A percentile compares a stretch with the other conserved stretches of the same genome.
These are phyloP conservation scores for Champsocephalus esox DNA, from an alignment of 2,797 vertebrate genomes.

Conservation along the genomic window DNA sequence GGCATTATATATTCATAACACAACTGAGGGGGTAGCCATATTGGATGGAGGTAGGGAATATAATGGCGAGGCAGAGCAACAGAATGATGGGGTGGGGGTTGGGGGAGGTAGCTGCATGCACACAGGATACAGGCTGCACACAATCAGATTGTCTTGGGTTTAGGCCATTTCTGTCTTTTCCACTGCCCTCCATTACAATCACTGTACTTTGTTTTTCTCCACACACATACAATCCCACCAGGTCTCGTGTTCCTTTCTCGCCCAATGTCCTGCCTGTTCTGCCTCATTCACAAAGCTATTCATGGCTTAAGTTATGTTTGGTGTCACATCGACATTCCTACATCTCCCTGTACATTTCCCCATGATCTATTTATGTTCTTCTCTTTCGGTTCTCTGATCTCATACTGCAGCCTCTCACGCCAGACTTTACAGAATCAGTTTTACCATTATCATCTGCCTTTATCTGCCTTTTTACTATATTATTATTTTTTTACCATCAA, in stretches of 20 bases:
- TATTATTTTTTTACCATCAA: slow-evolving; percentile 25
- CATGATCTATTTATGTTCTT: slow-evolving; percentile 59
- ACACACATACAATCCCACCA: slow-evolving; percentile 9
- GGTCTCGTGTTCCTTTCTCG: slow-evolving; percentile 1
- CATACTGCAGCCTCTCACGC: slow-evolving; percentile 21
- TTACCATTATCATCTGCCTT: slow-evolving; percentile 47
- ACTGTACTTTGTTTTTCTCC: not conserved
- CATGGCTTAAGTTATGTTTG: slow-evolving; percentile 12
- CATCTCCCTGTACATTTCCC: slow-evolving; percentile 57
- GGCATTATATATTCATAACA: slow-evolving; percentile 77
- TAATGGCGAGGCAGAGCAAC: slow-evolving; percentile 66
- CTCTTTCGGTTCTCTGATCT: slow-evolving; percentile 15
- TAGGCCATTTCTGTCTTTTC: slow-evolving; percentile 20
- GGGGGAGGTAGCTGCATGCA: slow-evolving; percentile 24
- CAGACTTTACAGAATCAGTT: slow-evolving; percentile 17
- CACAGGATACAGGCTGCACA: slow-evolving; percentile 37
- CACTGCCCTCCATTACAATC: slow-evolving; percentile 2
- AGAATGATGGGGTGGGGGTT: slow-evolving; percentile 63
- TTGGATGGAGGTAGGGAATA: slow-evolving; percentile 75
- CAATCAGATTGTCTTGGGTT: slow-evolving; percentile 32
- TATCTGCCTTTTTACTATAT: slow-evolving; percentile 37
- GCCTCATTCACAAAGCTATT: slow-evolving; percentile 13
- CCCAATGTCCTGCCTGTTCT: slow-evolving; percentile 35
- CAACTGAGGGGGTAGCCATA: slow-evolving; percentile 77
- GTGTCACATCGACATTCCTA: slow-evolving; percentile 46